A percentile compares a stretch with the other conserved stretches of the same genome.
Evolutionary conservation across 1,140 invertebrate genomes (phyloP).

Genomic region (Manduca sexta): DNA sequence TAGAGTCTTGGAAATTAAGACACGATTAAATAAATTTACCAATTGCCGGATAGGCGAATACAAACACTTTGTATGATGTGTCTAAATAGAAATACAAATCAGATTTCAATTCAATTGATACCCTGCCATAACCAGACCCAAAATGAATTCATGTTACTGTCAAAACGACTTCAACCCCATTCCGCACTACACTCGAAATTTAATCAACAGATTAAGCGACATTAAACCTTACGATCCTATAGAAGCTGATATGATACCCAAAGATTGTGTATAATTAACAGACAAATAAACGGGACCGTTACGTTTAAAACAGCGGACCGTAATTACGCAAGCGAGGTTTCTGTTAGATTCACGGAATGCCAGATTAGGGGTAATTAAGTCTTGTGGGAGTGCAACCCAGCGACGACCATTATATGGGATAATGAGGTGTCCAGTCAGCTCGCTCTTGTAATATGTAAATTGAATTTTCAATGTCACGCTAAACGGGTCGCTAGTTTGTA

Average conservation of each 20-base stretch:
- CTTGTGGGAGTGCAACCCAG: conserved; percentile 43
- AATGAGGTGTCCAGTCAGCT: conserved; percentile 60
- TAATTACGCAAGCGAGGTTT: conserved; percentile 41
- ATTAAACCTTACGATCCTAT: too few species aligned
- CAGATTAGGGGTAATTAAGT: conserved; percentile 65
- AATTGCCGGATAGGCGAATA: too few species aligned
- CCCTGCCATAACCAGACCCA: not conserved
- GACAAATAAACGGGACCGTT: conserved; percentile 50
- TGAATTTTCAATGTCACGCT: conserved; percentile 39
- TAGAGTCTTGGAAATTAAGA: too few species aligned
- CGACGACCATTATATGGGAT: conserved; percentile 55
- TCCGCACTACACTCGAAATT: too few species aligned
- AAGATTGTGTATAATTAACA: conserved; percentile 23
- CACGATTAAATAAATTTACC: too few species aligned
- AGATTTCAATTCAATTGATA: not conserved
- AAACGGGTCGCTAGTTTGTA: conserved; percentile 12
- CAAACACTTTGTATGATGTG: too few species aligned
- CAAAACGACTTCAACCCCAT: too few species aligned
- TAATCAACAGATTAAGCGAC: too few species aligned
- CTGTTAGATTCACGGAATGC: conserved; percentile 48
- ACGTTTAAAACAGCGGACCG: conserved; percentile 41
- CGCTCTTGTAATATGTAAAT: conserved; percentile 60
- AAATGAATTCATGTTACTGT: too few species aligned
- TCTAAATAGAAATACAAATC: not conserved
- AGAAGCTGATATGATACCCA: not conserved